These are phyloP conservation scores for Torymus aiolomorphi DNA, from an alignment of 2,888 invertebrate species.

Conservation along the genomic window DNA sequence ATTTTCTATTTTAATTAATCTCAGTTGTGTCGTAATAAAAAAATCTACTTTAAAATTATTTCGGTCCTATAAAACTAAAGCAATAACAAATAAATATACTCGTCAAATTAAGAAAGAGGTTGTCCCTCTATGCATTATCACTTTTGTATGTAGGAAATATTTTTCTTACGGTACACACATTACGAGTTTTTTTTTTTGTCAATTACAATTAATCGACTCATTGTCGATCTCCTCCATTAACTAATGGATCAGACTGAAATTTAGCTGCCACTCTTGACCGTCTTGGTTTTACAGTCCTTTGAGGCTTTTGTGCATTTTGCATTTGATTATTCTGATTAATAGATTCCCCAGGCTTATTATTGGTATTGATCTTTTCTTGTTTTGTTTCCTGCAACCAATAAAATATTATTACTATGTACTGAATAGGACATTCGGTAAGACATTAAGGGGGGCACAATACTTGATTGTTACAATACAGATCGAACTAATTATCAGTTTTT, in stretches of 20 bases:
- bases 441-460: too few relatives aligned
- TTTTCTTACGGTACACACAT: conserved; percentile 1
- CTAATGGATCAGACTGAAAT: conserved; percentile 66
- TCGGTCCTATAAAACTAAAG: conserved; percentile 30
- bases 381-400: conserved; percentile 54
- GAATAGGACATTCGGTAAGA: neutral
- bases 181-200: neutral
- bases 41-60: conserved; percentile 23
- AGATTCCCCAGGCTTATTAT: conserved; percentile 37
- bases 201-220: conserved; percentile 47
- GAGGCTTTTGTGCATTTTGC: conserved; percentile 63
- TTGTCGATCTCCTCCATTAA: conserved; percentile 64
- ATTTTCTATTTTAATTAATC: conserved; percentile 39
- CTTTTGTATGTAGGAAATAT: conserved; percentile 31
- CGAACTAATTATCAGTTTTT: too few relatives aligned
- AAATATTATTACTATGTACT: neutral
- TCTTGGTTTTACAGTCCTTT: conserved; percentile 63
- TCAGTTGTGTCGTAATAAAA: conserved; percentile 22
- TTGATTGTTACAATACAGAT: too few relatives aligned
- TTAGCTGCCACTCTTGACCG: conserved; percentile 74
- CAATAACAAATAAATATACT: conserved; percentile 18
- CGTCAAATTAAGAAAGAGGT: conserved; percentile 3
- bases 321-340: conserved; percentile 56
- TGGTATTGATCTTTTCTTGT: conserved; percentile 47
- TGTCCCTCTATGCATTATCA: conserved; percentile 22